Evolutionary conservation across 2,888 invertebrate genomes (phyloP), one percentile per base, ranked within the genome.

Genomic region (Herminia tarsipennalis): DNA sequence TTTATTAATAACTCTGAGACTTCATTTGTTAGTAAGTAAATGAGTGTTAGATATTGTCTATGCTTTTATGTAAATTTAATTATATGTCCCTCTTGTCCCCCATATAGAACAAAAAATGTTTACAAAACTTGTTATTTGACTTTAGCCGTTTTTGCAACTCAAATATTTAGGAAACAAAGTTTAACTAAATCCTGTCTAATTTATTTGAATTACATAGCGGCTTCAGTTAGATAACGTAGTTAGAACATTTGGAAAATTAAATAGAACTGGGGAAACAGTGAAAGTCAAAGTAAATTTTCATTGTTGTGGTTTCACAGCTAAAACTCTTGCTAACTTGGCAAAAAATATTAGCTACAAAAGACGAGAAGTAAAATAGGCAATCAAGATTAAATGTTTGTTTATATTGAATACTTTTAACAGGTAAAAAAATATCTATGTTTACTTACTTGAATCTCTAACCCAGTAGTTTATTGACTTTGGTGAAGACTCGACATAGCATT

Each of bases 391-490:
- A n/a, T n/a, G n/a, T n/a, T n/a, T n/a, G n/a, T n/a, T n/a, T n/a
- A 33, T 10, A 44, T 47, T 21, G 12, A 33, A 20, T 13, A 27
- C 14, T 8, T 22, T 36, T 45, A 18, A 6, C 4, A 14, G 18
- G 27, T 45, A 21, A 16, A n/a, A 22, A 1, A 2, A 8, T 13
- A 17, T 1, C 1, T 13, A 28, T 34, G 35, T 28, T 20, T 14
- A 84, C 94, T 94, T 92, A 96, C 97, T 96, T 70, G 94, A 94
- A 86, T 96, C 96, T 90, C 95, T 93, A 75, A 96, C 94, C 97
- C 97, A 97, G 88, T 96, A 97, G 93, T 96, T 96, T 91, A 97
- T 97, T 73, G 96, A 95, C 90, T 95, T 96, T 33, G 97, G 97
- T 57, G 95, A 97, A 33, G 97, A 96, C 86, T 97, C 97, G 53